A percentile compares a stretch with the other conserved stretches of the same genome.
These are phyloP conservation scores for Diprion similis DNA, from an alignment of 1,140 invertebrate species.

Conservation along the genomic window DNA sequence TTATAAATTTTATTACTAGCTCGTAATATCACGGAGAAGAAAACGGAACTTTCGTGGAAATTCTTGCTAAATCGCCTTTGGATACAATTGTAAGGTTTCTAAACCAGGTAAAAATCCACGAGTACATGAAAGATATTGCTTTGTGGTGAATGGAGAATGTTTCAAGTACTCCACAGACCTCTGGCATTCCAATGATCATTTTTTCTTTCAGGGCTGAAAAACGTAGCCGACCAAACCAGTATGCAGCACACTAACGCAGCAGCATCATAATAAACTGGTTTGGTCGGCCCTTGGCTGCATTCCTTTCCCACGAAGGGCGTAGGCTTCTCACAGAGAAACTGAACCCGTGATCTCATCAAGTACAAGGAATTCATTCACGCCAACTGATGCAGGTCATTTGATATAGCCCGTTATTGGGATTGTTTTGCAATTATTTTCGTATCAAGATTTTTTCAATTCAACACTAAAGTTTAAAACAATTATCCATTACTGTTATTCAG, in stretches of 20 bases:
- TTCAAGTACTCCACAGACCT: neutral
- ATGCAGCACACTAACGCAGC: neutral
- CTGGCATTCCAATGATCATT: slow-evolving; percentile 5
- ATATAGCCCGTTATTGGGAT: no score
- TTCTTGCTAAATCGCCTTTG: no score
- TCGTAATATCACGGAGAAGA: no score
- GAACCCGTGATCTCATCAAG: neutral
- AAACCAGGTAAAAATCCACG: no score
- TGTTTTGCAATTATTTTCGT: no score
- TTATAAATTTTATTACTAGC: no score
- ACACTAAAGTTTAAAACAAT: no score
- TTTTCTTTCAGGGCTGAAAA: slow-evolving; percentile 16
- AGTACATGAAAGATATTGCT: neutral
- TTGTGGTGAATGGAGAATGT: neutral
- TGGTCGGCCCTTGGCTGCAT: slow-evolving; percentile 33
- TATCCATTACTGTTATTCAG: no score
- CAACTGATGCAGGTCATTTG: neutral
- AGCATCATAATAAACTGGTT: slow-evolving; percentile 23
- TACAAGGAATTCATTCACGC: neutral
- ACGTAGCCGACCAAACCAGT: slow-evolving; percentile 24
- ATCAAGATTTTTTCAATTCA: no score
- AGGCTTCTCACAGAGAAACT: slow-evolving; percentile 12
- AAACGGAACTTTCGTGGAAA: no score
- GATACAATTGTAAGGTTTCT: neutral
- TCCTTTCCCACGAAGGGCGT: slow-evolving; percentile 27